phyloP scores from a whole-genome alignment of 1,140 invertebrate species.

The Galendromus occidentalis region DNA sequence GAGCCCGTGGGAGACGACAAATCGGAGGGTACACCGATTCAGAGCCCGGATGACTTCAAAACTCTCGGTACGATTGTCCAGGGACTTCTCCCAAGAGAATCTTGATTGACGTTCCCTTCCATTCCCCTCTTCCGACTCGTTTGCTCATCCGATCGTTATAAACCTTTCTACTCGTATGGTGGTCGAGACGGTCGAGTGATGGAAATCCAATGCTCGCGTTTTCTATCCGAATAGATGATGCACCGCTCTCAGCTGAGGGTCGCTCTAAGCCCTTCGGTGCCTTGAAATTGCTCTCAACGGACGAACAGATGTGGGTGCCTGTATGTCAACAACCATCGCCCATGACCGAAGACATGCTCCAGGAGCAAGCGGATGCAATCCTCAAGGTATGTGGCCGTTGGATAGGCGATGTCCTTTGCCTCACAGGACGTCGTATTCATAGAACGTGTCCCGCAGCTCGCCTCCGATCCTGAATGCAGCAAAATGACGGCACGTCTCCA shows the following conservation, averaged over 20 bases:
- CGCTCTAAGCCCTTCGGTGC: conserved; percentile 44
- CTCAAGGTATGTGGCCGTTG: not conserved
- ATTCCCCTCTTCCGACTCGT: too few species aligned
- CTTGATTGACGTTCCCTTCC: too few species aligned
- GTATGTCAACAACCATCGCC: conserved; percentile 55
- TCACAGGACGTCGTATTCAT: not conserved
- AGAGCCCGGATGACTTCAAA: too few species aligned
- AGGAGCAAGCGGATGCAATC: conserved; percentile 58
- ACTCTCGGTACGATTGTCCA: too few species aligned
- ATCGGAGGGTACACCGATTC: too few species aligned
- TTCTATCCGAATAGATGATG: too few species aligned
- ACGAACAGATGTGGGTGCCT: conserved; percentile 28
- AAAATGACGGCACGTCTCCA: conserved; percentile 74
- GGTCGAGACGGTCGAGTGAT: too few species aligned
- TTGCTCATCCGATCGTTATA: too few species aligned
- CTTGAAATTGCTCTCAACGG: conserved; percentile 41
- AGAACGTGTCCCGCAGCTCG: conserved; percentile 56
- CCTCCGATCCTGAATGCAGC: conserved; percentile 56
- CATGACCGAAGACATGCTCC: conserved; percentile 88
- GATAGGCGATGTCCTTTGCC: not conserved
- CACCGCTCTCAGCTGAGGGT: conserved; percentile 35
- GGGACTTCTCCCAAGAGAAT: too few species aligned
- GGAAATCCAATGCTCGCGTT: too few species aligned
- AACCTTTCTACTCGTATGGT: too few species aligned
- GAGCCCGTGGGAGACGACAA: conserved; percentile 14